A percentile compares a stretch with the other conserved stretches of the same genome.
Evolutionary conservation across 2,888 invertebrate species (phyloP).

Genomic region (Acleris literana): DNA sequence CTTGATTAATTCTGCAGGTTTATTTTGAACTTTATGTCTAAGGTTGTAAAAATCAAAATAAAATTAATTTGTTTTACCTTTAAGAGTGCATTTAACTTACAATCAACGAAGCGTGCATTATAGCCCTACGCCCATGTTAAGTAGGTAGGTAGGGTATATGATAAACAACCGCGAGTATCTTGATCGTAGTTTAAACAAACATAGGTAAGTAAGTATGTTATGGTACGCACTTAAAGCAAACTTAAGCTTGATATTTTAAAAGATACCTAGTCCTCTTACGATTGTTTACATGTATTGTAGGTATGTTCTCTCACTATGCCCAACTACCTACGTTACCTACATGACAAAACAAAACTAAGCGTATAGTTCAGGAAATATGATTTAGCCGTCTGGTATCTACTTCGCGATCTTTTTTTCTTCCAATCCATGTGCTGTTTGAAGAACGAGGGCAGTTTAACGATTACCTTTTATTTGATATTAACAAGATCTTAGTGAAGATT

Average conservation of each 20-base stretch:
- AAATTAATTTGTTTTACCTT: neutral
- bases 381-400: no score
- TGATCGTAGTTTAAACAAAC: conserved; percentile 25
- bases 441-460: no score
- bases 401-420: no score
- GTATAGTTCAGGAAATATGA: no score
- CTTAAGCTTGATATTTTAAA: conserved; percentile 21
- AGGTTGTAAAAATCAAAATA: neutral
- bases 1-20: neutral
- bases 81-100: conserved; percentile 9
- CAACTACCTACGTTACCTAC: no score
- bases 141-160: conserved; percentile 2
- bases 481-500: no score
- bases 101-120: conserved; percentile 1
- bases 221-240: conserved; percentile 10
- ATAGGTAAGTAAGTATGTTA: conserved; percentile 13
- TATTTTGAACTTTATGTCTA: neutral
- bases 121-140: neutral
- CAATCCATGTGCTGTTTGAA: no score
- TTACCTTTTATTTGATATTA: no score
- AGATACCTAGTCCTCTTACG: neutral
- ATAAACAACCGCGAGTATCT: conserved; percentile 22
- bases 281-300: conserved; percentile 10
- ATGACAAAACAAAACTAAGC: no score
- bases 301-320: neutral